Evolutionary conservation across 2,888 invertebrate species (phyloP), one percentile per base, ranked within the genome.

Genomic region (Formica aserva): DNA sequence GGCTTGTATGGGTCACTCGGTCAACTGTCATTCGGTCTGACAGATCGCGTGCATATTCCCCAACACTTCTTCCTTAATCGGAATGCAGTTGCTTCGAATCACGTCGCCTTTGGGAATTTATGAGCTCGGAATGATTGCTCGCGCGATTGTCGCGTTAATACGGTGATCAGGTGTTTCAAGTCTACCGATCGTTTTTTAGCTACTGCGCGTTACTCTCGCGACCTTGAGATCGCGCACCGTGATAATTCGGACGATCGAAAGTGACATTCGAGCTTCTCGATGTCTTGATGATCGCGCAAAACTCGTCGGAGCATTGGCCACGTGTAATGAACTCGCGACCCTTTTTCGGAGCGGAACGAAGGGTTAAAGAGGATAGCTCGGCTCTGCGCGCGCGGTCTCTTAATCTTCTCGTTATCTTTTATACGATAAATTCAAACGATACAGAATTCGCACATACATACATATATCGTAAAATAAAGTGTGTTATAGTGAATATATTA

Each of bases 21-120:
- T 91, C 89, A 91, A 87, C 91, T 90, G 90, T 91, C 89, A 88
- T 80, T 69, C 72, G 71, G 35, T n/a, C 76, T 88, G 88, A 85
- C 86, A 85, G 55, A 60, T 84, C 81, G 83, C 88, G 76, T 74
- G 82, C 82, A 41, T 67, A 63, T 72, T 85, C 69, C 67, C 62
- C 15, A 8, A 15, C 4, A 1, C 18, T 29, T 3, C 32, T 3
- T 57, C 66, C 75, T 22, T n/a, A 26, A 26, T 38, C 60, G 52
- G 57, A 32, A 71, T 4, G 60, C 3, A n/a, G 26, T 26, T 45
- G 15, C 22, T 1, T 32, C 55, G 45, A 52, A 57, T 72, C 29
- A 45, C 32, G 35, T n/a, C 29, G 15, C 9, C 11, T n/a, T 69
- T 29, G 41, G 2, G 57, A 45, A 60, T 52, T 63, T 22, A 48